These are phyloP conservation scores for Penaeus vannamei DNA, from an alignment of 1,140 invertebrate genomes.

Conservation along the genomic window DNA sequence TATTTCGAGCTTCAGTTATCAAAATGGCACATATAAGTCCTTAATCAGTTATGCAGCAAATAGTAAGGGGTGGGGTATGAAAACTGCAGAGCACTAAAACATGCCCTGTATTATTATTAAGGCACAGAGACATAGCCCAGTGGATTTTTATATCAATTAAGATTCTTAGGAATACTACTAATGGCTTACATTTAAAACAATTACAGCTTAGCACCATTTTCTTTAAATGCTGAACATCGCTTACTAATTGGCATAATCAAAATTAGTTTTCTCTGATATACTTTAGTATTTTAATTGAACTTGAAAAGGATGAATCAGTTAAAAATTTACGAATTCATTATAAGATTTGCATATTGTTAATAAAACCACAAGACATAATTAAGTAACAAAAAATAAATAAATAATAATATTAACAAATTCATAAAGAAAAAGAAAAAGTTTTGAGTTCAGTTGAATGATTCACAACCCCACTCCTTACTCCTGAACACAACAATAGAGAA, in stretches of 20 bases:
- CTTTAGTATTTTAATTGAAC: slow-evolving; percentile 3
- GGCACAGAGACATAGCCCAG: slow-evolving; percentile 51
- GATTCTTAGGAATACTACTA: neutral
- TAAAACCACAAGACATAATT: too few relatives aligned
- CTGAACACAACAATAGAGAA: slow-evolving; percentile 55
- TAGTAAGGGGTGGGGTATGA: slow-evolving; percentile 60
- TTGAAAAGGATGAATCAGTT: neutral
- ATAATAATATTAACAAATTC: neutral
- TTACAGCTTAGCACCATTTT: slow-evolving; percentile 30
- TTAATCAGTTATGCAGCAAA: slow-evolving; percentile 61
- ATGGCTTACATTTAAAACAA: slow-evolving; percentile 41
- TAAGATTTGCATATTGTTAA: too few relatives aligned
- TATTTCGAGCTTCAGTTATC: slow-evolving; percentile 42
- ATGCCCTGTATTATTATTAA: slow-evolving; percentile 49
- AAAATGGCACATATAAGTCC: slow-evolving; percentile 62
- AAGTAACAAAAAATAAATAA: neutral
- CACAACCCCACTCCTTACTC: slow-evolving; percentile 59
- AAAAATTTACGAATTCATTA: too few relatives aligned
- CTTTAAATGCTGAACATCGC: slow-evolving; percentile 12
- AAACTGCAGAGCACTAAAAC: slow-evolving; percentile 59
- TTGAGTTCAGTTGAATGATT: slow-evolving; percentile 8
- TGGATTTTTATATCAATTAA: neutral
- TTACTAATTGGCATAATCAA: neutral
- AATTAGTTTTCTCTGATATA: neutral
- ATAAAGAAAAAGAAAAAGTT: neutral